Evolutionary conservation across 2,113 vertebrate species (phyloP).

Genomic region (Eleginops maclovinus): DNA sequence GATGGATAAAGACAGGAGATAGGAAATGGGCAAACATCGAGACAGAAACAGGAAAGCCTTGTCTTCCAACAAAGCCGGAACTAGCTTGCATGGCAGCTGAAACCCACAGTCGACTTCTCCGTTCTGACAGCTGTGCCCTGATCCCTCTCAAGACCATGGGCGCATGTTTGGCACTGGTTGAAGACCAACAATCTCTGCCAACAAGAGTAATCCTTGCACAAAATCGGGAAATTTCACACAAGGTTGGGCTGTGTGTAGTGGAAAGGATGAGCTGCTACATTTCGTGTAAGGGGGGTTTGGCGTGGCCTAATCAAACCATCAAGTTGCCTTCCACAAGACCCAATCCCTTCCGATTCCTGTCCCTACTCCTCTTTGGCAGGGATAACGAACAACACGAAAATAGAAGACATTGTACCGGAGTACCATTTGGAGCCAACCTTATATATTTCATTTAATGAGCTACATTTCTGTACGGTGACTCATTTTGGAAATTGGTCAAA

Average conservation of each 20-base stretch:
- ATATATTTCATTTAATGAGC: conserved; percentile 3
- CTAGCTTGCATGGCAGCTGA: conserved; percentile 43
- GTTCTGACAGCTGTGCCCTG: conserved; percentile 59
- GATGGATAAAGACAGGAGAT: conserved; percentile 29
- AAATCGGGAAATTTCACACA: conserved; percentile 28
- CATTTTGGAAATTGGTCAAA: not conserved
- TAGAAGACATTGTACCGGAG: conserved; percentile 5
- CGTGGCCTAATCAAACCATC: conserved; percentile 47
- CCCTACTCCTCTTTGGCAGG: conserved; percentile 47
- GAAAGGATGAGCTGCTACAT: conserved; percentile 38
- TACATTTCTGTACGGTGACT: conserved; percentile 2
- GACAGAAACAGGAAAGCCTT: conserved; percentile 40
- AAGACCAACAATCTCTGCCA: conserved; percentile 34
- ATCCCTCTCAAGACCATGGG: conserved; percentile 45
- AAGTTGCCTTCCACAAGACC: conserved; percentile 28
- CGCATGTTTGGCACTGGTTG: conserved; percentile 43
- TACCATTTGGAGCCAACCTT: not conserved
- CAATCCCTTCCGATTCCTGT: conserved; percentile 24
- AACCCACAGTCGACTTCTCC: conserved; percentile 32
- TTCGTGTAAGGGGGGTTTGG: conserved; percentile 9
- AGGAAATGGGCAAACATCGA: conserved; percentile 32
- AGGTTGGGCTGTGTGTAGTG: conserved; percentile 1
- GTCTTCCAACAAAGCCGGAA: conserved; percentile 32
- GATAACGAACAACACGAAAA: conserved; percentile 55
- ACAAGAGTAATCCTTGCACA: conserved; percentile 41